phyloP scores from a whole-genome alignment of 1,140 invertebrate species.

The Ceratoteleas bidentatus region DNA sequence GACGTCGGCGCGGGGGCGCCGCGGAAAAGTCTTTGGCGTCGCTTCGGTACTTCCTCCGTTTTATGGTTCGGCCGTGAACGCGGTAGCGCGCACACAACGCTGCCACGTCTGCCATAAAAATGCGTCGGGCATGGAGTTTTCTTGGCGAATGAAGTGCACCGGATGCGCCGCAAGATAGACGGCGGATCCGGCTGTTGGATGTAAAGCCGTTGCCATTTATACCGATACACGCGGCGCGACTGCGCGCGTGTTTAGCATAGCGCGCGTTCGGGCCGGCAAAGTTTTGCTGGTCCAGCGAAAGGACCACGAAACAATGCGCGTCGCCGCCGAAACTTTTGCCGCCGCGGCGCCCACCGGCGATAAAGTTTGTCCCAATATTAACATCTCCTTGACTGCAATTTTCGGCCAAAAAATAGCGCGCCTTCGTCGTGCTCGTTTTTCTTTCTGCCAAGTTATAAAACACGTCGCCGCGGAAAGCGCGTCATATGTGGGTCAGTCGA shows the following conservation, averaged over 20 bases:
- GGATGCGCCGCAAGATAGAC: conserved; percentile 29
- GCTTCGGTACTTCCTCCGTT: conserved; percentile 15
- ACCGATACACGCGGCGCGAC: conserved; percentile 22
- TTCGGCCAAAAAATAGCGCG: neutral
- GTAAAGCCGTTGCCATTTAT: conserved; percentile 27
- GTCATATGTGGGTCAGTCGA: too few relatives aligned
- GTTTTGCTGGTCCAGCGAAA: neutral
- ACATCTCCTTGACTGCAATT: neutral
- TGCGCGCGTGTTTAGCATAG: conserved; percentile 25
- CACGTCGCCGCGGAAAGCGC: too few relatives aligned
- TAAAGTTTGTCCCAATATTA: neutral
- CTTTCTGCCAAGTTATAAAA: too few relatives aligned
- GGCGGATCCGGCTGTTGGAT: conserved; percentile 24
- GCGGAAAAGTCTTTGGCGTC: conserved; percentile 23
- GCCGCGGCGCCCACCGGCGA: neutral
- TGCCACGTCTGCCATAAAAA: conserved; percentile 15
- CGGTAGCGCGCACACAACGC: neutral
- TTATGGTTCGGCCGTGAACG: conserved; percentile 22
- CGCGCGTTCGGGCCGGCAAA: neutral
- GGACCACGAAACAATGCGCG: neutral
- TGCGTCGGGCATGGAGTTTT: conserved; percentile 28
- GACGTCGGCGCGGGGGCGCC: conserved; percentile 8
- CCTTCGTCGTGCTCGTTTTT: too few relatives aligned
- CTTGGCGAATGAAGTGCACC: conserved; percentile 40
- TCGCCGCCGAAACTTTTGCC: neutral